Evolutionary conservation across 53 echinoderm and acorn worm genomes (phyloP), one percentile per base, ranked within the genome.

Genomic region (Apostichopus leukothele): DNA sequence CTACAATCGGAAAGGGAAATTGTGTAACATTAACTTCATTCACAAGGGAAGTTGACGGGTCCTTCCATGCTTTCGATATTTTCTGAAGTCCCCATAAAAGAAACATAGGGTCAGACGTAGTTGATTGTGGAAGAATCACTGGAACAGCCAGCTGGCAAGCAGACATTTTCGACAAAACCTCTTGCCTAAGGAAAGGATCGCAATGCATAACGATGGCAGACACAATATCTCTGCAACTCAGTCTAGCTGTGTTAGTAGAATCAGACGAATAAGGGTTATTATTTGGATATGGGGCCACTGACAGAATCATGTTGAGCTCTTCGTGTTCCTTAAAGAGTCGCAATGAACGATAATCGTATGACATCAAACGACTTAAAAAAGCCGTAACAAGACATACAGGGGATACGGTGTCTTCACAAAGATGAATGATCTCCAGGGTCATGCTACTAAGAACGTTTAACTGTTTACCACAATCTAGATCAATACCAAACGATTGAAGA

Each of bases 121-220:
- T 81, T 5, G 13, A 6, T 4, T 71, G 51, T 68, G 74, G 71
- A 6, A 73, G 51, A 27, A 86, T 50, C 20, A 86, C 5, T 9
- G 90, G 90, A 83, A 89, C 60, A 27, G 75, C 90, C 21, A 89
- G 27, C 73, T 89, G 90, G 25, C 90, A 89, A 6, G 51, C 83
- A 22, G 90, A 67, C 26, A 89, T 16, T 83, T 89, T 89, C 12
- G 73, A 73, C 20, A 89, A 73, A 83, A 89, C 11, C 7, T 83
- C 83, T 19, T 89, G 90, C 25, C 26, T 61, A 14, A 89, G 22
- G 52, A 89, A 89, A 81, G 81, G 83, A 54, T 89, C 90, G 51
- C 83, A 83, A 54, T 63, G 61, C 16, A 9, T 21, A 73, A 89
- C 5, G 16, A 89, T 68, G 9, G 90, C 74, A 54, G 50, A 71